A percentile compares a stretch with the other conserved stretches of the same genome.
Conservation (phyloP, 2,888 invertebrate genomes). For the Timandra comae region DNA sequence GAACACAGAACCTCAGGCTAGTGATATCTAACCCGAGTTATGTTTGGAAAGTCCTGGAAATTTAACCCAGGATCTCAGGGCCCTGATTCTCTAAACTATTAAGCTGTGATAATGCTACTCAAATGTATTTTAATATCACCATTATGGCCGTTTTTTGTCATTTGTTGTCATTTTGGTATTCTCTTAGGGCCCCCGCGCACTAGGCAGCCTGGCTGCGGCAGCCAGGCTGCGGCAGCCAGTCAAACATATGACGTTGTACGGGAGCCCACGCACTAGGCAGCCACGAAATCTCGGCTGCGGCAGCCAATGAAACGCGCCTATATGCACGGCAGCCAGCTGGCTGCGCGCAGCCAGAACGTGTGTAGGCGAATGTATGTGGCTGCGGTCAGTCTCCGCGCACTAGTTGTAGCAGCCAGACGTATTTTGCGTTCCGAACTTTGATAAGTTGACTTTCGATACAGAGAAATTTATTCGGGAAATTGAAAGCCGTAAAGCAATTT, state of each 20-base stretch:
- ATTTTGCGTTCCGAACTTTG: slow-evolving; percentile 13
- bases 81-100: too few species aligned
- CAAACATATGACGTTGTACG: slow-evolving; percentile 10
- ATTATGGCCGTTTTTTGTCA: too few species aligned
- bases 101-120: too few species aligned
- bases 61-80: too few species aligned
- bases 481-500: slow-evolving; percentile 13
- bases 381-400: slow-evolving; percentile 18
- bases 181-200: slow-evolving; percentile 5
- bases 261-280: slow-evolving; percentile 22
- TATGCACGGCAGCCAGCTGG: slow-evolving; percentile 22
- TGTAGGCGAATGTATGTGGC: slow-evolving; percentile 21
- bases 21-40: too few species aligned
- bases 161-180: too few species aligned
- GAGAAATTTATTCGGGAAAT: slow-evolving; percentile 11
- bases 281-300: slow-evolving; percentile 22
- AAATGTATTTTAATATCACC: too few species aligned
- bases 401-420: slow-evolving; percentile 19
- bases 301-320: slow-evolving; percentile 22
- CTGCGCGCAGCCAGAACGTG: slow-evolving; percentile 20
- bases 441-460: slow-evolving; percentile 22
- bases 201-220: slow-evolving; percentile 9
- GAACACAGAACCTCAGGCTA: too few species aligned
- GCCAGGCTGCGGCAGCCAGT: slow-evolving; percentile 12
- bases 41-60: too few species aligned